Conservation (phyloP, 64 coral and sea anemone species). For the Actinia tenebrosa region DNA sequence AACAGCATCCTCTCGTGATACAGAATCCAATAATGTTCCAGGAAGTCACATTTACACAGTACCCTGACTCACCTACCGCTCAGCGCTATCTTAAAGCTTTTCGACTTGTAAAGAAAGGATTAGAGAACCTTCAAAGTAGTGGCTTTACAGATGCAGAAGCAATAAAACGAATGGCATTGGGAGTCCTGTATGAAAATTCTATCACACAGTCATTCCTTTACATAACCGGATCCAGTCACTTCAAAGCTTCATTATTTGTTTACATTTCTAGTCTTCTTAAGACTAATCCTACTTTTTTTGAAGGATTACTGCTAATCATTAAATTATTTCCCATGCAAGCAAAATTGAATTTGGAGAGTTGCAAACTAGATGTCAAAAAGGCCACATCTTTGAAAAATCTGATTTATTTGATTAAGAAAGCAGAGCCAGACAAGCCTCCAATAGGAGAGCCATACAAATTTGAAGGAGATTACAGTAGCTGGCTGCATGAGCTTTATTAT, state of each 20-base stretch:
- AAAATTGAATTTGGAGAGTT: constrained; percentile 5
- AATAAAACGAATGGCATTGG: constrained; percentile 42
- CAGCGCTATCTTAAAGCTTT: constrained; percentile 67
- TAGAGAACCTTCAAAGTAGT: constrained; percentile 52
- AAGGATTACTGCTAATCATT: constrained; percentile 41
- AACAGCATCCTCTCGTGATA: constrained; percentile 44
- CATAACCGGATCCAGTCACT: not conserved
- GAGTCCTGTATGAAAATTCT: constrained; percentile 46
- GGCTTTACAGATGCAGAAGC: constrained; percentile 44
- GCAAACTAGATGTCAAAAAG: constrained; percentile 1
- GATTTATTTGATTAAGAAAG: constrained; percentile 56
- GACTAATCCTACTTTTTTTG: constrained; percentile 45
- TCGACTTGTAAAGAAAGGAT: constrained; percentile 42
- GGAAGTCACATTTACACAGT: constrained; percentile 47
- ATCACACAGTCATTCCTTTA: constrained; percentile 27
- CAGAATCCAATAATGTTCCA: constrained; percentile 37
- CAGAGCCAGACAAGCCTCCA: constrained; percentile 42
- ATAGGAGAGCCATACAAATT: constrained; percentile 21
- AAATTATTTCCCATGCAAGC: not conserved
- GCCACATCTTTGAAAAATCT: constrained; percentile 32
- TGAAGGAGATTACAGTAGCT: constrained; percentile 56
- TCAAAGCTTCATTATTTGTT: not conserved
- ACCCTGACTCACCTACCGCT: constrained; percentile 67
- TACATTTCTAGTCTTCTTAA: not conserved
- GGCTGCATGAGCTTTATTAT: constrained; percentile 53